phyloP scores from a whole-genome alignment of 2,113 vertebrate species.

The Cololabis saira region DNA sequence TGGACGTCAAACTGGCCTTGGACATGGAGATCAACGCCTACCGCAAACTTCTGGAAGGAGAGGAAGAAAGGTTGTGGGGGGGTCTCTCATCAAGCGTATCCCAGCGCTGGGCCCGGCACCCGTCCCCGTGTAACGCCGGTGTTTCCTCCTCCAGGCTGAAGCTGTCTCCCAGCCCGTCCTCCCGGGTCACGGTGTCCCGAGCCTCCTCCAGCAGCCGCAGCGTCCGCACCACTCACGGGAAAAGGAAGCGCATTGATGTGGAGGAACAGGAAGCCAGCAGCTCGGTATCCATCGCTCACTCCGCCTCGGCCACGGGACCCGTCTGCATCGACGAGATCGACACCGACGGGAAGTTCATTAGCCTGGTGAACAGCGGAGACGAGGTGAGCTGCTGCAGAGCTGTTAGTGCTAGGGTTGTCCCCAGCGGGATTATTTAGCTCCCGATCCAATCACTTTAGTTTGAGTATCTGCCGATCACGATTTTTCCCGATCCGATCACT shows the following conservation, averaged over 20 bases:
- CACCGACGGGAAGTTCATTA: slow-evolving; percentile 91
- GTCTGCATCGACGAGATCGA: slow-evolving; percentile 90
- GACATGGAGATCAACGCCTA: slow-evolving; percentile 95
- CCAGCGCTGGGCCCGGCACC: too few species aligned
- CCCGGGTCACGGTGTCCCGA: slow-evolving; percentile 87
- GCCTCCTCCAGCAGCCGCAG: slow-evolving; percentile 89
- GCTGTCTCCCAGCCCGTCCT: slow-evolving; percentile 87
- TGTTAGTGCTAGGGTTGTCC: background rate
- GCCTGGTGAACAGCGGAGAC: slow-evolving; percentile 86
- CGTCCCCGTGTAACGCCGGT: background rate
- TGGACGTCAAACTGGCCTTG: slow-evolving; percentile 92
- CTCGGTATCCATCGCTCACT: slow-evolving; percentile 88
- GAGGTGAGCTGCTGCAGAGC: slow-evolving; percentile 75
- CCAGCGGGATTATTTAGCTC: too few species aligned
- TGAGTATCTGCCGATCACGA: too few species aligned
- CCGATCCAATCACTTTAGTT: too few species aligned
- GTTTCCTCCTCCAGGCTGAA: slow-evolving; percentile 78
- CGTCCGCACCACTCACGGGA: slow-evolving; percentile 83
- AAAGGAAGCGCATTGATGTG: slow-evolving; percentile 88
- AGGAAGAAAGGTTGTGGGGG: slow-evolving; percentile 96
- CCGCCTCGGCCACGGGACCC: slow-evolving; percentile 88
- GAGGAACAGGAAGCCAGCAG: slow-evolving; percentile 91
- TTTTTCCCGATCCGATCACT: too few species aligned
- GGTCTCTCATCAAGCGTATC: too few species aligned
- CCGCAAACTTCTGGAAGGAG: slow-evolving; percentile 90